Base-by-base conservation (phyloP, 2,113 vertebrate species). In the Paramisgurnus dabryanus region DNA sequence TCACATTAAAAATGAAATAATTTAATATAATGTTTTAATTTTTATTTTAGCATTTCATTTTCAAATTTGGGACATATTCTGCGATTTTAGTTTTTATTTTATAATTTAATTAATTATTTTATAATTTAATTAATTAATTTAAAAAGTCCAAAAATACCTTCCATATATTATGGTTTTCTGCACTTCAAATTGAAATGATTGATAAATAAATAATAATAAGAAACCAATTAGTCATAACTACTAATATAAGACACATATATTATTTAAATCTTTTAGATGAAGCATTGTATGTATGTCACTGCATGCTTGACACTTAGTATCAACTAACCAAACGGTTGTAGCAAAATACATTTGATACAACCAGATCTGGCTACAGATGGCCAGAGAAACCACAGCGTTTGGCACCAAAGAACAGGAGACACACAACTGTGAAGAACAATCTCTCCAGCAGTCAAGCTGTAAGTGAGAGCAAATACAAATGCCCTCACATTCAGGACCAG, bases 381-480 rank as follows among this genome's bases (percentile, higher is more conserved):
- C 17, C 55, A 58, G 17, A 18, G 55, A 58, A 58, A 58, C 17
- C 45, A 47, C 45, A 47, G 7, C 7, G 45, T 47, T 47, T 47
- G 7, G 45, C 45, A 47, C 39, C 45, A 69, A 22, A 69, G 17
- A 41, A 41, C 17, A 58, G 53, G 17, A 64, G 27, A 34, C 27
- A 34, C 43, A 50, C 45, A 57, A 53, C 15, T 45, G 53, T 57
- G 55, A 7, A 58, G n/a, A 67, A 58, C 40, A 40, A 76, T 45
- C 47, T 27, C 18, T 50, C 11, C 45, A 69, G 34, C 18, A 50
- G n/a, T 39, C 39, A 45, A 60, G 10, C 39, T 22, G 40, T 73
- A 61, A 15, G 67, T 61, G 47, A 73, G 68, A 70, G 45, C 43
- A 11, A 80, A 17, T 40, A 55, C 5, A 57, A 53, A 40, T 78